Base-by-base conservation (phyloP, 30 jellyfish, hydroid and myxozoan species). In the Cassiopea andromeda region DNA sequence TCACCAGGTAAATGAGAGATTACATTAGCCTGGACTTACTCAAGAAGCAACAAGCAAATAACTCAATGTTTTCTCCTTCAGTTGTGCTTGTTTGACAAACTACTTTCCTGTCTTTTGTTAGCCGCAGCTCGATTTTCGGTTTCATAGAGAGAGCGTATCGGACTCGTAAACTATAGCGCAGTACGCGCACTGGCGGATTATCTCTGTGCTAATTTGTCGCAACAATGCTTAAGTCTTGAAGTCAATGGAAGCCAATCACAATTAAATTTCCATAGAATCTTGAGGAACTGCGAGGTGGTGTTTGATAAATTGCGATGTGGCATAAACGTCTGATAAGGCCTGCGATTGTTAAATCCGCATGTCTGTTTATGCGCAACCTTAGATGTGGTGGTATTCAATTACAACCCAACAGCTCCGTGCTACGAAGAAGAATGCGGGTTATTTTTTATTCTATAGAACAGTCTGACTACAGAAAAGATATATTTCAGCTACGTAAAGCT, bases 231-330 rank as follows among this genome's bases (percentile, higher is more conserved):
- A 19, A 49, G 18, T n/a, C 70, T 15, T 50, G 48, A 6, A 71
- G 69, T 69, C 70, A 83, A 70, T 61, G 44, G 58, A 77, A 19
- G 78, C 79, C 82, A 83, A 83, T 83, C 91, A 83, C 79, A 50
- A 57, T 19, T 67, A 69, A 57, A 69, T 83, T 48, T 83, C 59
- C 77, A 60, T 57, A 48, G 78, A 69, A 83, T 69, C 64, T 45
- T 83, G 78, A 80, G 60, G 88, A 80, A 80, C 88, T 80, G 91
- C 70, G 91, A 83, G 70, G 91, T 69, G 70, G 91, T 77, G 69
- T 64, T 64, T 60, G 4, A 80, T n/a, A 60, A 47, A 69, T 83
- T 80, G 68, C 27, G 60, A 17, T 48, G 48, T 16, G 69, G 18
- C 16, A 44, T 67, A 69, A 10, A 54, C 14, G 69, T 46, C 43